phyloP scores from a whole-genome alignment of 2,888 invertebrate species.

The Dolomedes plantarius region DNA sequence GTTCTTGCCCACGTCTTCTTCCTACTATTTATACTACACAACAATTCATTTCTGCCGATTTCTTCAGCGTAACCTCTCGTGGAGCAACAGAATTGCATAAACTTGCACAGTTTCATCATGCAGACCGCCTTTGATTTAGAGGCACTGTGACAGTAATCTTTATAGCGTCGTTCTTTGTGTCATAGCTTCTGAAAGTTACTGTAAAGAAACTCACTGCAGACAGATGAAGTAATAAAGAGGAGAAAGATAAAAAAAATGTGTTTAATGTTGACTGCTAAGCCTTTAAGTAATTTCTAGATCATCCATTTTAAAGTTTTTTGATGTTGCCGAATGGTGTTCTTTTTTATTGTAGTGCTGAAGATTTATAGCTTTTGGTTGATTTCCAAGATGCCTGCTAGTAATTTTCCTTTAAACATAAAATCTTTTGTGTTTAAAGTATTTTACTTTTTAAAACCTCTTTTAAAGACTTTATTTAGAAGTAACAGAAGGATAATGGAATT shows the following conservation, averaged over 20 bases:
- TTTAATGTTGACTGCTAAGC: not conserved
- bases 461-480: too few relatives aligned
- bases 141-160: not conserved
- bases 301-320: constrained; percentile 4
- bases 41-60: too few relatives aligned
- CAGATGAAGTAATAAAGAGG: not conserved
- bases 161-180: not conserved
- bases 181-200: constrained; percentile 1
- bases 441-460: too few relatives aligned
- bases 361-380: not conserved
- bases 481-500: too few relatives aligned
- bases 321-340: not conserved
- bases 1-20: too few relatives aligned
- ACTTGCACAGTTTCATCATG: not conserved
- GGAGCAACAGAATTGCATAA: too few relatives aligned
- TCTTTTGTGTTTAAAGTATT: too few relatives aligned
- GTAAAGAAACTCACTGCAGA: too few relatives aligned
- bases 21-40: too few relatives aligned
- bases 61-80: too few relatives aligned
- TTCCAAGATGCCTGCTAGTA: constrained; percentile 1
- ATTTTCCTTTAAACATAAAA: not conserved
- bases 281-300: constrained; percentile 20
- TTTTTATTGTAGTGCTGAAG: not conserved
- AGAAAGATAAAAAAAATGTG: not conserved
- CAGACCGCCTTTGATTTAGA: not conserved